Percentiles rank a stretch among this genome's conserved stretches.
These are phyloP conservation scores for Eremophila alpestris DNA, from an alignment of 2,797 vertebrate genomes.

Conservation along the genomic window DNA sequence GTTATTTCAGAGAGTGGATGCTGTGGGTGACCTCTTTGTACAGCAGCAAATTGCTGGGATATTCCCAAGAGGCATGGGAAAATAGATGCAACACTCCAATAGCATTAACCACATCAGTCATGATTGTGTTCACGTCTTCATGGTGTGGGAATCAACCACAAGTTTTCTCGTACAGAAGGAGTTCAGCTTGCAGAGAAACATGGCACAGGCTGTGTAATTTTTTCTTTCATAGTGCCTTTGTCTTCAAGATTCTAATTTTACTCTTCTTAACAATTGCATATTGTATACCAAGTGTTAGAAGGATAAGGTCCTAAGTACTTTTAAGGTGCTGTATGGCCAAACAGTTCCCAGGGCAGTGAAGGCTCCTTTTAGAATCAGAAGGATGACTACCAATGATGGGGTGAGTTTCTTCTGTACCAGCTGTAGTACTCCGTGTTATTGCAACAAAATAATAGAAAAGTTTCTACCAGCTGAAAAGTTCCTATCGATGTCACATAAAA, in stretches of 20 bases:
- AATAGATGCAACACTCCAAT: background rate
- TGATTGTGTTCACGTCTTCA: background rate
- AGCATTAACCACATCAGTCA: background rate
- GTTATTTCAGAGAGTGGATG: background rate
- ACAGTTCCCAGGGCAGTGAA: background rate
- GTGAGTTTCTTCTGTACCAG: background rate
- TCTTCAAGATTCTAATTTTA: background rate
- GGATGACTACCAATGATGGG: rapidly evolving
- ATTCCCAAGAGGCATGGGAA: background rate
- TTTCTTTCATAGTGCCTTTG: background rate
- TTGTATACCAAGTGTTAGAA: background rate
- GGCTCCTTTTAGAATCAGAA: background rate
- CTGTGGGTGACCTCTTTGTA: background rate
- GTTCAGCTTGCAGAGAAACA: slow-evolving; percentile 21
- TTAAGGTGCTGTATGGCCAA: background rate
- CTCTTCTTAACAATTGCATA: background rate
- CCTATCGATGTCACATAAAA: background rate
- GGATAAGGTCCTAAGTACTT: background rate
- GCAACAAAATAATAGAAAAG: background rate
- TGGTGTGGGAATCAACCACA: background rate
- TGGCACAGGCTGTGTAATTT: background rate
- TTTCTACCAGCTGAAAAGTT: background rate
- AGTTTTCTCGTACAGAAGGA: background rate
- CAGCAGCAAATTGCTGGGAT: background rate
- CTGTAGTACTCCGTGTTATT: background rate